Base-by-base conservation (phyloP, 2,113 vertebrate genomes). In the Lophotis ruficrista region DNA sequence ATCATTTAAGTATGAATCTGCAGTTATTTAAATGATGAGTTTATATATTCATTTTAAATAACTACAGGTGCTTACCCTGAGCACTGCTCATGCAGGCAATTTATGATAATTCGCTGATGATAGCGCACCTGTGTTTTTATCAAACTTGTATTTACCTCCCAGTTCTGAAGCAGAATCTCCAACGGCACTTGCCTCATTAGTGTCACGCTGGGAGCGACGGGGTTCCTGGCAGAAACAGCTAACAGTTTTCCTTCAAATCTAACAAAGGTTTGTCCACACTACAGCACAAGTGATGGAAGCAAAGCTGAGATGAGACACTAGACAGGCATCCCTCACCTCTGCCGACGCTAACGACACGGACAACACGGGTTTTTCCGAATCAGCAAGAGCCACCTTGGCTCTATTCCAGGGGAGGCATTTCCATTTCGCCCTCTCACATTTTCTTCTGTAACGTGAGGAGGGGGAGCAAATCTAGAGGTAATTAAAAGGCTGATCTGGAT, bases 131-230 rank as follows among this genome's bases (percentile, higher is more conserved):
- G 96, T 95, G 96, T 97, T 97, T 96, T 94, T 94, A 92, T 87
- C 93, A 91, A 92, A 94, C 94, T 87, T 76, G 15, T 96, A 95
- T 97, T 97, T 97, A 96, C 96, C 95, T 95, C 95, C 51, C 71
- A 95, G 82, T 82, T 96, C 72, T 96, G 93, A 96, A 96, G 93
- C 87, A 96, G 95, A 93, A 90, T 96, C 96, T 97, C 96, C 88
- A 96, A 92, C 95, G 90, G 79, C 93, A 93, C 91, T 97, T 96
- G 88, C 88, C 92, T 96, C 90, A 90, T 96, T 96, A 96, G 91
- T 76, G 90, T 79, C 96, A 93, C 1, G 76, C 97, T 97, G 97
- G 84, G 97, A 90, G 82, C 95, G n/a, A 45, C 5, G 21, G 94
- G 94, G 94, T 58, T 96, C 73, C 93, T 92, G 94, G 93, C 84